Evolutionary conservation across 35 echinoderm and acorn worm genomes (phyloP).

Genomic region (Ptychodera flava): DNA sequence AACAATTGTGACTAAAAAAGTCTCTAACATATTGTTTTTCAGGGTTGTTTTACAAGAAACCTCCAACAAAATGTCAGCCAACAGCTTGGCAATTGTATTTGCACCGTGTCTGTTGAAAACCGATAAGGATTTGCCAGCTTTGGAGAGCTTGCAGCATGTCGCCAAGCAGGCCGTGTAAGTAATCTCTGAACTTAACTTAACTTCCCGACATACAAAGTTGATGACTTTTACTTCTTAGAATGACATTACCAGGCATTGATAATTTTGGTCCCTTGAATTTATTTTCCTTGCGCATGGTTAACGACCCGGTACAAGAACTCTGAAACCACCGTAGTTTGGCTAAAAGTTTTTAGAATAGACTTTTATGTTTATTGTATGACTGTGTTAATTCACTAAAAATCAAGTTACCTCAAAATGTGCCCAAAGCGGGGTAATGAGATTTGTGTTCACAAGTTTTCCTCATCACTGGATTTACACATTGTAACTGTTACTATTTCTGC

Average conservation of each 20-base stretch:
- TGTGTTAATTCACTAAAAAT: too few relatives aligned
- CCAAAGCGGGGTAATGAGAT: too few relatives aligned
- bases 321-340: too few relatives aligned
- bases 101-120: slow-evolving; percentile 86
- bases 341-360: background rate
- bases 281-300: background rate
- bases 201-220: background rate
- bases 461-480: too few relatives aligned
- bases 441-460: too few relatives aligned
- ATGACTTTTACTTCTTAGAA: background rate
- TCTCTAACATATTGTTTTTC: slow-evolving; percentile 4
- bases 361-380: too few relatives aligned
- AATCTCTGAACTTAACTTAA: background rate
- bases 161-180: slow-evolving; percentile 92
- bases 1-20: too few relatives aligned
- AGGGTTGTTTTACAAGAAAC: slow-evolving; percentile 77
- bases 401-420: too few relatives aligned
- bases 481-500: too few relatives aligned
- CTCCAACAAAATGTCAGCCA: slow-evolving; percentile 94
- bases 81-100: slow-evolving; percentile 81
- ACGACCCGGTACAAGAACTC: background rate
- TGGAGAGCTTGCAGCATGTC: slow-evolving; percentile 88
- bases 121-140: slow-evolving; percentile 35
- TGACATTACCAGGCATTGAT: background rate
- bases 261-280: background rate